These are phyloP conservation scores for Strigamia crassipes DNA, from an alignment of 2,888 invertebrate genomes.

Conservation along the genomic window DNA sequence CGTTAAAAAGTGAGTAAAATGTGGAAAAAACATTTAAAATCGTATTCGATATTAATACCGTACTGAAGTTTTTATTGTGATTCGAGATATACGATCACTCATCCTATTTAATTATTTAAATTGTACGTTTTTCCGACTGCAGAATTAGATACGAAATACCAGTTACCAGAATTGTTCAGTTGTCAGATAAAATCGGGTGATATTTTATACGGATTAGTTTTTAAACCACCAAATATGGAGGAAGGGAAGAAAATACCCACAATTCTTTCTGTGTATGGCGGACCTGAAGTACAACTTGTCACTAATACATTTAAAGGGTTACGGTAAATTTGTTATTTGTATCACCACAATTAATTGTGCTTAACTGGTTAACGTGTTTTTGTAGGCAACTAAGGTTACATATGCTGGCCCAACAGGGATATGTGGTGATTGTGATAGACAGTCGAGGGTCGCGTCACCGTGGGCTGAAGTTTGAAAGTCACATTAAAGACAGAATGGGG, in stretches of 20 bases:
- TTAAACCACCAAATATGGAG: slow-evolving; percentile 73
- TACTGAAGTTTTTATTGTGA: too few species aligned
- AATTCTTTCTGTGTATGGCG: slow-evolving; percentile 95
- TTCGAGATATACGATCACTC: too few species aligned
- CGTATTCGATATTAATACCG: too few species aligned
- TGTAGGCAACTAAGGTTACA: slow-evolving; percentile 90
- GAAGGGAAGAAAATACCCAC: slow-evolving; percentile 80
- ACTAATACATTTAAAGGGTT: slow-evolving; percentile 82
- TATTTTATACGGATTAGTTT: slow-evolving; percentile 83
- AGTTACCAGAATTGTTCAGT: slow-evolving; percentile 74
- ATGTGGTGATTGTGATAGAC: slow-evolving; percentile 93
- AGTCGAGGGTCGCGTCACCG: slow-evolving; percentile 93
- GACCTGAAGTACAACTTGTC: slow-evolving; percentile 97
- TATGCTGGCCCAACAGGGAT: slow-evolving; percentile 92
- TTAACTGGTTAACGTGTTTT: slow-evolving; percentile 60
- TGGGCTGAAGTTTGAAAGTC: slow-evolving; percentile 88
- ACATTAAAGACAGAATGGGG: slow-evolving; percentile 88
- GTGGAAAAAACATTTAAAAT: too few species aligned
- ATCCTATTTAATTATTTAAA: not conserved
- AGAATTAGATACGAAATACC: slow-evolving; percentile 58
- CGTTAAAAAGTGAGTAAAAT: too few species aligned
- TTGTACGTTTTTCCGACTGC: not conserved
- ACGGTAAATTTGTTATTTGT: slow-evolving; percentile 62
- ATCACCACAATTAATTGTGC: too few species aligned
- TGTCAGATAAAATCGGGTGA: slow-evolving; percentile 72